Evolutionary conservation across 2,113 vertebrate species (phyloP).

Genomic region (Prietella phreatophila): DNA sequence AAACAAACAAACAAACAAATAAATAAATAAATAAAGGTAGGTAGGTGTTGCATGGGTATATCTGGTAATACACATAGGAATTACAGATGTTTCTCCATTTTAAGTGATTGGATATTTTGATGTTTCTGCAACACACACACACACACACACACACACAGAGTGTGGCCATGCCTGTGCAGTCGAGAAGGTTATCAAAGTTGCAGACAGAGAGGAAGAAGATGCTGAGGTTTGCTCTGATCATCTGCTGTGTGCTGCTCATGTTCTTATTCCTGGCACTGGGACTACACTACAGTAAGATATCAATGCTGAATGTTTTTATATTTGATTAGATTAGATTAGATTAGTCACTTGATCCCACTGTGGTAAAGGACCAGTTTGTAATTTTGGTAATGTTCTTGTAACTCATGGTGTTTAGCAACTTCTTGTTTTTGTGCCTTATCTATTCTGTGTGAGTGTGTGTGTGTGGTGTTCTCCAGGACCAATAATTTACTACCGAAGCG

Average conservation of each 20-base stretch:
- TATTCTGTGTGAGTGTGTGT: too few relatives aligned
- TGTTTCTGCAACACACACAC: neutral
- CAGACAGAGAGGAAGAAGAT: slow-evolving; percentile 27
- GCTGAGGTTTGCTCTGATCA: slow-evolving; percentile 21
- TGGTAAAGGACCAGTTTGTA: neutral
- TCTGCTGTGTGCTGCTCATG: slow-evolving; percentile 31
- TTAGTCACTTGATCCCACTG: too few relatives aligned
- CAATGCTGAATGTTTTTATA: neutral
- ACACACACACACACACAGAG: neutral
- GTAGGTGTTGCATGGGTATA: neutral
- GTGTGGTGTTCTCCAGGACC: too few relatives aligned
- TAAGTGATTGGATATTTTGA: neutral
- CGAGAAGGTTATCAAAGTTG: slow-evolving; percentile 39
- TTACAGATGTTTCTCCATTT: neutral
- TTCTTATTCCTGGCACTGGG: slow-evolving; percentile 39
- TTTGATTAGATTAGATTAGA: too few relatives aligned
- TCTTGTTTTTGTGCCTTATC: too few relatives aligned
- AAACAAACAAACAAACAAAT: too few relatives aligned
- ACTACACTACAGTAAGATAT: slow-evolving; percentile 46
- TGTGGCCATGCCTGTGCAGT: slow-evolving; percentile 21
- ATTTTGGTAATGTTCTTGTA: too few relatives aligned
- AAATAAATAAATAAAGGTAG: too few relatives aligned
- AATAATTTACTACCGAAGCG: too few relatives aligned
- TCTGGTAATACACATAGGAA: too few relatives aligned
- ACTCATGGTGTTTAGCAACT: too few relatives aligned